Base-by-base conservation (phyloP, 2,888 invertebrate genomes). In the Pollenia labialis region DNA sequence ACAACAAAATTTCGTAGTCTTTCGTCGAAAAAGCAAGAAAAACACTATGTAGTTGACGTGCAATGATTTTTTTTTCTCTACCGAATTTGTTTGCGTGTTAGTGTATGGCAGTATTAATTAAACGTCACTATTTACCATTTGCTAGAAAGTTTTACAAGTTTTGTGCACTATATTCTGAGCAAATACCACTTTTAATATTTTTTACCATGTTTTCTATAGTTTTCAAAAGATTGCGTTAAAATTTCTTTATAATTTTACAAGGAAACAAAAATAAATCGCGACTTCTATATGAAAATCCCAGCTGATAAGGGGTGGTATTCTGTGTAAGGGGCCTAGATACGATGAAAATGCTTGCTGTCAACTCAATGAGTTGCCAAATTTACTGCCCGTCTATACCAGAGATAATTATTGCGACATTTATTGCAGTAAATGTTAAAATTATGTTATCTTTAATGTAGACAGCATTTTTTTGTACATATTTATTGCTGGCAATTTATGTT, bases 1-100 rank as follows among this genome's bases (percentile, higher is more conserved):
- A 16, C 9, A 52, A 7, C 2, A 8, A 50, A 66, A 77, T 72
- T 40, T 75, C 40, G 64, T 58, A 44, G 10, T 71, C 16, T 2
- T 32, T 69, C 18, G 54, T 52, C 4, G 14, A 74, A 69, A 60
- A 68, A 66, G 52, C 4, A 52, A 64, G 12, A 77, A 72, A 54
- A 44, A 52, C 60, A 76, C 76, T 32, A n/a, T n/a, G 18, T 50
- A 83, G 48, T 58, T 58, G 79, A 82, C 82, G 77, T 81, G 60
- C 81, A 77, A 81, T 66, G 44, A 60, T 42, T 77, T 77, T 81
- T 18, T 81, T 18, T 85, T 64, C 16, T 52, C 12, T 12, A 40
- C 12, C n/a, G 32, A 62, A 44, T 12, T 32, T 85, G 66, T 72
- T 32, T 76, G 46, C 60, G 85, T 72, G 58, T 81, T 74, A 56